Percentiles rank a stretch among this genome's conserved stretches.
Evolutionary conservation across 2,797 vertebrate genomes (phyloP).

Genomic region (Delichon dasypus): DNA sequence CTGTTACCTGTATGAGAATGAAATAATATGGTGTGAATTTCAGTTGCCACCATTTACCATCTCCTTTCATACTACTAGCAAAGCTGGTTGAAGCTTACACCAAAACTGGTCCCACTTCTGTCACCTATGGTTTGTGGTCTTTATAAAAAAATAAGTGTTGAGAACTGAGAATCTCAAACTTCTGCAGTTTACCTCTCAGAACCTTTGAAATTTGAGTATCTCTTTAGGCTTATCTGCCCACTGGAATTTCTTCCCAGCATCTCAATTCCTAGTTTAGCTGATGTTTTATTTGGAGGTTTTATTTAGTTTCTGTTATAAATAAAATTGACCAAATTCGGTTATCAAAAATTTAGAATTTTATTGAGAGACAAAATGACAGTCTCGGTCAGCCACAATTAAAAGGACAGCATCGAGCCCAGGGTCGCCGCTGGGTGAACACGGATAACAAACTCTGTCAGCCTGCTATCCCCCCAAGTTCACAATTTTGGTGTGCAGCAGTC

Average conservation of each 20-base stretch:
- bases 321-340: no score
- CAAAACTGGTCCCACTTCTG: background rate
- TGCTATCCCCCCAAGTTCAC: no score
- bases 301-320: background rate
- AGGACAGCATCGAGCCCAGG: no score
- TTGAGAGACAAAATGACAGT: no score
- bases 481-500: no score
- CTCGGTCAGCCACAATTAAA: no score
- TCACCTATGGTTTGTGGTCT: background rate
- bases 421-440: no score
- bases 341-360: no score
- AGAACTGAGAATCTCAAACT: background rate
- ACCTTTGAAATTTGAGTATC: background rate
- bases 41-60: background rate
- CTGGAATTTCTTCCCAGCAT: background rate
- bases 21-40: background rate
- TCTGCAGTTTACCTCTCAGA: background rate
- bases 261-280: background rate
- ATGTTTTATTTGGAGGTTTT: background rate
- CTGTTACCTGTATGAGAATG: background rate
- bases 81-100: background rate
- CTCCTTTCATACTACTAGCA: background rate
- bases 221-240: background rate
- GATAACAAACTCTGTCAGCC: no score
- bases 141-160: background rate